phyloP scores from a whole-genome alignment of 2,888 invertebrate genomes.

The Melinaea menophilus region DNA sequence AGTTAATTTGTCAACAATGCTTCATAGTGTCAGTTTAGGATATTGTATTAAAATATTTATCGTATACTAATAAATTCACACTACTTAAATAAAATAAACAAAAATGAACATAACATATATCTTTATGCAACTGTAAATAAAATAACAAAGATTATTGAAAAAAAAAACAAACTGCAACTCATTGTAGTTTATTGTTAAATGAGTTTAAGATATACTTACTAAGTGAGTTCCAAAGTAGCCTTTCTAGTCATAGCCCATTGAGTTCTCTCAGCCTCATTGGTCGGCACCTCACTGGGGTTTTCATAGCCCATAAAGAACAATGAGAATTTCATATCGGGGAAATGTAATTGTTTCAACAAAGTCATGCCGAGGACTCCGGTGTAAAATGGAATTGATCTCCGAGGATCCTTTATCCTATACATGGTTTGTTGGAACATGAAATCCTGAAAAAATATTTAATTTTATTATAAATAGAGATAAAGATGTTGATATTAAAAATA shows the following conservation, averaged over 20 bases:
- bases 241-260: conserved; percentile 89
- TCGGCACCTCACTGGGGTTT: conserved; percentile 83
- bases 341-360: conserved; percentile 91
- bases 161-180: not conserved
- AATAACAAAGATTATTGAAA: not conserved
- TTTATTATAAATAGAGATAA: too few species aligned
- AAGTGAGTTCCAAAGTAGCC: conserved; percentile 94
- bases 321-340: conserved; percentile 92
- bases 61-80: too few species aligned
- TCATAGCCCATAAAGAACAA: conserved; percentile 96
- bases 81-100: too few species aligned
- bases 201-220: conserved; percentile 81
- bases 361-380: conserved; percentile 95
- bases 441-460: conserved; percentile 76
- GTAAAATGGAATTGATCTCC: conserved; percentile 92
- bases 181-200: not conserved
- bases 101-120: too few species aligned
- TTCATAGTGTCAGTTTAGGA: too few species aligned
- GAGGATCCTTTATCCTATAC: conserved; percentile 96
- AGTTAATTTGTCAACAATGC: too few species aligned
- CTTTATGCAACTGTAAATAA: not conserved
- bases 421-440: conserved; percentile 98
- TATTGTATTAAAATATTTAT: too few species aligned
- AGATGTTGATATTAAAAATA: too few species aligned
- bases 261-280: conserved; percentile 81